Evolutionary conservation across 2,797 vertebrate species (phyloP).

Genomic region (Eidolon dupreanum): DNA sequence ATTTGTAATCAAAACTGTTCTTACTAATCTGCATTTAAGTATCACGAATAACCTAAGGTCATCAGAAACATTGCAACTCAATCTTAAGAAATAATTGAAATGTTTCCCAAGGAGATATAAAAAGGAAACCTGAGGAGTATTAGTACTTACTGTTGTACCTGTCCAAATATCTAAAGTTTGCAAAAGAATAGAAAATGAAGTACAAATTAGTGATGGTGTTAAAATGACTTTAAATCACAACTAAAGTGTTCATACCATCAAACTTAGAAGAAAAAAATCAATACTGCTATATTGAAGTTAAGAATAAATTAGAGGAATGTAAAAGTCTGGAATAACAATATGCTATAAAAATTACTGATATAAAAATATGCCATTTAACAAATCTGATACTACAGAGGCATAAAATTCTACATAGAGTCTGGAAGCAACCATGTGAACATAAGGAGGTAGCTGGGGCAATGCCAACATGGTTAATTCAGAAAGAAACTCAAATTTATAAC

Average conservation of each 20-base stretch:
- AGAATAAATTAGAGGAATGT: constrained; percentile 83
- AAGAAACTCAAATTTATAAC: constrained; percentile 82
- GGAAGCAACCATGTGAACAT: constrained; percentile 82
- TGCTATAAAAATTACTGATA: constrained; percentile 85
- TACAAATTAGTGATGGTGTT: constrained; percentile 61
- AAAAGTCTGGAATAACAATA: constrained; percentile 84
- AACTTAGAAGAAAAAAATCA: constrained; percentile 78
- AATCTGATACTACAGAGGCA: constrained; percentile 84
- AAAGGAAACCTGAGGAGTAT: constrained; percentile 18
- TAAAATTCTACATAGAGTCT: constrained; percentile 82
- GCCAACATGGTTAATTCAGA: constrained; percentile 83
- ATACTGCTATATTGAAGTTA: constrained; percentile 81
- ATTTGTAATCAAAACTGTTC: constrained; percentile 38
- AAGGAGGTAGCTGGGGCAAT: constrained; percentile 78
- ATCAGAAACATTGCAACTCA: constrained; percentile 12
- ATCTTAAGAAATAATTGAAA: constrained; percentile 36
- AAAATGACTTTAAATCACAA: constrained; percentile 71
- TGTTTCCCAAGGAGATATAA: constrained; percentile 19
- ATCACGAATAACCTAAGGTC: constrained; percentile 27
- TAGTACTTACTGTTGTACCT: background rate
- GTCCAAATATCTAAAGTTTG: constrained; percentile 49
- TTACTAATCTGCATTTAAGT: constrained; percentile 10
- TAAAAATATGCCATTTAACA: constrained; percentile 84
- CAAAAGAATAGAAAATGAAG: constrained; percentile 65
- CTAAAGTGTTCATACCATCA: constrained; percentile 71